Base-by-base conservation (phyloP, 2,888 invertebrate genomes). In the Biston stratarius region DNA sequence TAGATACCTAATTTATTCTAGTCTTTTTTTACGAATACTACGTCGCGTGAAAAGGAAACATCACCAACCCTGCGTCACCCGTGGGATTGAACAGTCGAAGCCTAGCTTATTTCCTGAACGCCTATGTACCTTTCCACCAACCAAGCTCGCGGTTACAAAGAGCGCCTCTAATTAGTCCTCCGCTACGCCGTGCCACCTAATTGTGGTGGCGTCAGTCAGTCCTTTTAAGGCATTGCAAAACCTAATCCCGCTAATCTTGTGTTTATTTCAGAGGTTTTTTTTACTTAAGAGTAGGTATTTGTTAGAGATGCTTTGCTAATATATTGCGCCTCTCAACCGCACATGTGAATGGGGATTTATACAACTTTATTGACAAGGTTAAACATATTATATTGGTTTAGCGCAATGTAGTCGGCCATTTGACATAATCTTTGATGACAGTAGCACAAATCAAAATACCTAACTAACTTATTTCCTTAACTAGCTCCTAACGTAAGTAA, bases 141-240 rank as follows among this genome's bases (percentile, higher is more conserved):
- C 40, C 42, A 7, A 40, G 52, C 15, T 7, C 33, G 34, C 45
- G 40, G 48, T 69, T 65, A 61, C 65, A 65, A 66, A 68, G 65
- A 63, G 38, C 53, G 34, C 53, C 61, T 68, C 65, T 68, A 71
- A 71, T 71, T 71, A 71, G 71, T 68, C 65, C 68, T 60, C 36
- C 49, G 57, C 53, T 42, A 40, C 53, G 53, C 33, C 61, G 45
- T 15, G 12, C 14, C 58, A 49, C 49, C 49, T 59, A 49, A 49
- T 59, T 59, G 59, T 59, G 59, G 42, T 24, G 24, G 38, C 38
- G 53, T 53, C 15, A 40, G 36, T 40, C 42, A 57, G 47, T 38
- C 55, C 9, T 49, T 59, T 62, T 33, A 33, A 49, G 36, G 36
- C 14, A 14, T 34, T 44, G 34, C 62, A 48, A 47, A 40, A 24